Evolutionary conservation across 2,888 invertebrate species (phyloP), one percentile per base, ranked within the genome.

Genomic region (Catotricha subobsoleta): DNA sequence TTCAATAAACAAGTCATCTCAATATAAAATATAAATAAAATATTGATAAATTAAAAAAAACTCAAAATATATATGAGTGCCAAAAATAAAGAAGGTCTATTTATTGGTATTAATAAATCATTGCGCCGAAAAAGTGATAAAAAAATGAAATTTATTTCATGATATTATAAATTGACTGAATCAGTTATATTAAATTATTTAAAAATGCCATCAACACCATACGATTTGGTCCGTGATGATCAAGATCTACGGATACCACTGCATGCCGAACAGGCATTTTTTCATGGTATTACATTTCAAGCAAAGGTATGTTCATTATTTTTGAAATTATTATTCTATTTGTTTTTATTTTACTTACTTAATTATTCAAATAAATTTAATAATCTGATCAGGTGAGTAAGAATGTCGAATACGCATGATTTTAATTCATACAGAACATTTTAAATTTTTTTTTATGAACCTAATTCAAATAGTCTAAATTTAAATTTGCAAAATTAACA

Each of bases 221-320:
- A 95, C 70, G 86, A 94, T 66, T 72, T 92, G 66, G 94, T 97
- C 56, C 83, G 87, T 53, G 95, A 95, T 65, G 92, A 94, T 57
- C 90, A 83, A 64, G 95, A 97, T 64, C 81, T 86, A 47, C 74
- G 91, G 58, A 88, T 95, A 57, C 94, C 95, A n/a, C 67, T 95
- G 50, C 91, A 95, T 65, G 82, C 91, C 45, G 97, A 97, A 50
- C 91, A 94, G 66, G 94, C 94, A 47, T 97, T 95, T 68, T 60
- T 59, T 44, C 81, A 88, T 52, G 97, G 97, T 52, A 94, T 97
- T 62, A 78, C 82, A 53, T 97, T 95, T 68, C 86, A 90, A 66
- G 94, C 91, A 51, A 95, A 95, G 87, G 95, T 95, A 67, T 68
- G 65, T 51, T 39, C 13, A n/a, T 43, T 25, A n/a, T 39, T 19